Base-by-base conservation (phyloP, 1,140 invertebrate genomes). In the Anoplolepis gracilipes region DNA sequence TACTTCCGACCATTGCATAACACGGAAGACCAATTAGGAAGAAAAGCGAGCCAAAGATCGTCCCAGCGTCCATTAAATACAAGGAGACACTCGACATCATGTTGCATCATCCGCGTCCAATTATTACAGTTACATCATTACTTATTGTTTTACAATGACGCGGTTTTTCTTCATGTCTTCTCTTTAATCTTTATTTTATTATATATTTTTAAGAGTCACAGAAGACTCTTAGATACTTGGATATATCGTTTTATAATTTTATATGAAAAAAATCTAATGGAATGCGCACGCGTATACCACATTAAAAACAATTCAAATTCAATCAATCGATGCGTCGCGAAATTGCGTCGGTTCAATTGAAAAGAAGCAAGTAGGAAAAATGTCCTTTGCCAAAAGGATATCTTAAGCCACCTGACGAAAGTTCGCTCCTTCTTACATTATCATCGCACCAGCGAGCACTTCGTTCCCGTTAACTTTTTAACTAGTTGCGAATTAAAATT, bases 401-500 rank as follows among this genome's bases (percentile, higher is more conserved):
- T 59, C 67, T 84, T 84, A 59, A 77, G 53, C 28, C 30, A 77
- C 42, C 67, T 77, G 57, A 87, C 55, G 82, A 81, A 90, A 90
- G 59, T 90, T 90, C 84, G 4, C 61, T 36, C 78, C 81, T 49
- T 46, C 75, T 90, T 90, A 77, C 69, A 85, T 90, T 88, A 90
- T 90, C 87, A 77, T 86, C 84, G 77, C 77, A 30, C 46, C 33
- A 59, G 65, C 46, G 55, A n/a, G 53, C 55, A 64, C 76, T 81
- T 72, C 57, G 28, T 73, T 87, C 61, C 57, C 69, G 82, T 89
- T 92, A 92, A 92, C 91, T 92, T 92, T 92, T 92, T 92, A 92
- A 92, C 90, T 91, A 91, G 91, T 92, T 92, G 91, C 91, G 90
- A 92, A 92, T 92, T 90, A 92, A 92, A 92, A 91, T 92, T 91